These are phyloP conservation scores for Cervus canadensis DNA, from an alignment of 2,113 vertebrate genomes.

Conservation along the genomic window DNA sequence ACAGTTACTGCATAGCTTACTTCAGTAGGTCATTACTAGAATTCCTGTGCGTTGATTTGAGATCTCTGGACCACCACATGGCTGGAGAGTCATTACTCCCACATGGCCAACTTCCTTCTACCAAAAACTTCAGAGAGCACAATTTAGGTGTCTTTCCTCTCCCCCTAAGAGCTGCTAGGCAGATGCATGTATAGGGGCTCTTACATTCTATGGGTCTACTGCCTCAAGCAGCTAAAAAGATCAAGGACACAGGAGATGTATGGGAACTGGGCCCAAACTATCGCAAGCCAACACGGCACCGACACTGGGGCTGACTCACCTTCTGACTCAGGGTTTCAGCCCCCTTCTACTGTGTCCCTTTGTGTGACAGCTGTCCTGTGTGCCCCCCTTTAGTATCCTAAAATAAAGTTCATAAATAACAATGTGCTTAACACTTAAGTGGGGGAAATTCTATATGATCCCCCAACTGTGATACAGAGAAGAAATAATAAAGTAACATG, in stretches of 20 bases:
- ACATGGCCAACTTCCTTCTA: not conserved
- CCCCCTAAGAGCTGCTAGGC: not conserved
- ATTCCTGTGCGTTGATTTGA: not conserved
- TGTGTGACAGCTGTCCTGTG: not conserved
- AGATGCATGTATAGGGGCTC: fast-evolving
- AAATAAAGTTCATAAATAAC: not conserved
- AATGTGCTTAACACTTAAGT: not conserved
- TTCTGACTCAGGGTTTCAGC: not conserved
- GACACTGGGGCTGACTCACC: not conserved
- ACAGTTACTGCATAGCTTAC: not conserved
- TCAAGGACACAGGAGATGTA: not conserved
- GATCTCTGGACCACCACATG: not conserved
- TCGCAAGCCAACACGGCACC: not conserved
- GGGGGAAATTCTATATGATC: not conserved
- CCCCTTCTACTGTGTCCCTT: not conserved
- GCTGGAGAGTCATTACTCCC: not conserved
- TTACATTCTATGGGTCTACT: not conserved
- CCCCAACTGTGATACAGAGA: not conserved
- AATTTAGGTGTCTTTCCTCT: not conserved
- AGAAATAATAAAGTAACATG: not conserved
- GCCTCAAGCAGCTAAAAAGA: not conserved
- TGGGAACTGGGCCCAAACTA: not conserved
- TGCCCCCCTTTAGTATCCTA: not conserved
- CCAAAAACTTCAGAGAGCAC: not conserved
- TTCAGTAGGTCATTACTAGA: not conserved